Conservation (phyloP, 2,113 vertebrate species). For the Isurus oxyrinchus region DNA sequence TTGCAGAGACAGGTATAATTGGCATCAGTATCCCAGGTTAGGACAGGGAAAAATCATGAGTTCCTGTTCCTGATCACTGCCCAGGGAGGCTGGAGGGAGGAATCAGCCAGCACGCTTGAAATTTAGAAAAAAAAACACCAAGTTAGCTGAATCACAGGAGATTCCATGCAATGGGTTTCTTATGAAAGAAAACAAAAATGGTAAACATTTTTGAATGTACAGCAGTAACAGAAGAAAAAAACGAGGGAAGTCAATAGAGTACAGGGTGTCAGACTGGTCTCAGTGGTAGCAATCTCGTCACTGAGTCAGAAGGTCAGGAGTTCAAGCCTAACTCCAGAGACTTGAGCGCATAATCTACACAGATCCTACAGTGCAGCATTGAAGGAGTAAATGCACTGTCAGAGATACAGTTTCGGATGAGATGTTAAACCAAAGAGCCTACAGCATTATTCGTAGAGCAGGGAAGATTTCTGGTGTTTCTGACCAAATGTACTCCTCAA, state of each 20-base stretch:
- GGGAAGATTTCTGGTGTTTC: background rate
- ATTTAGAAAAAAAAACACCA: background rate
- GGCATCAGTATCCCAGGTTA: background rate
- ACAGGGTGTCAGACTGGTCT: background rate
- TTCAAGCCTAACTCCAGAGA: background rate
- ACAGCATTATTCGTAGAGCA: background rate
- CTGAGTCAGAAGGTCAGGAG: background rate
- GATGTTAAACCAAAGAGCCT: background rate
- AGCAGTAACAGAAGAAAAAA: background rate
- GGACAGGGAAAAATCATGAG: background rate
- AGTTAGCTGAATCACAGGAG: background rate
- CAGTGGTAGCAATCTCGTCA: background rate
- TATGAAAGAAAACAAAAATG: background rate
- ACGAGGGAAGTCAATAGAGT: background rate
- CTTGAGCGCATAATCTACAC: background rate
- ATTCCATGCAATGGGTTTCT: background rate
- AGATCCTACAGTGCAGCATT: background rate
- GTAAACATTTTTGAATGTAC: background rate
- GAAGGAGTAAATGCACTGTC: background rate
- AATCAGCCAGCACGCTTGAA: background rate
- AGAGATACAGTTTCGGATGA: background rate
- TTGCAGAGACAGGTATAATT: background rate
- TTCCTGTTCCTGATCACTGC: background rate
- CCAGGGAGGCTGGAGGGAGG: background rate
- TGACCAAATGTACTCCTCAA: background rate